Evolutionary conservation across 2,113 vertebrate species (phyloP), one percentile per base, ranked within the genome.

Genomic region (Cranoglanis bouderius): DNA sequence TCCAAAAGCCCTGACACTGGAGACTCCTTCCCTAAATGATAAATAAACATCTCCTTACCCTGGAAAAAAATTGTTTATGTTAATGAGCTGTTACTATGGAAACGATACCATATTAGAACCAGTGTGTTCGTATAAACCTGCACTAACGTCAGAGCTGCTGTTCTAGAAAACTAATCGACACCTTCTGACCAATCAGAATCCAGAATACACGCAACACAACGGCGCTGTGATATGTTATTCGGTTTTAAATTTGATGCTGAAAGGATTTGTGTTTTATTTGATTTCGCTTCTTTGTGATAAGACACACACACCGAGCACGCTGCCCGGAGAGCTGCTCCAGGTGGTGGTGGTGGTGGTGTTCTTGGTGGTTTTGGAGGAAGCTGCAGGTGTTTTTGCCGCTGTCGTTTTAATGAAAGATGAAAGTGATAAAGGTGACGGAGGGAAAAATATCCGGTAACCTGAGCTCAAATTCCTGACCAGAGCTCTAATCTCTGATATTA

Each of bases 321-420:
- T 43, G 72, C 38, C 38, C 9, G 7, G 35, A 74, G 18, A 40
- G 9, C 26, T 77, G 74, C 21, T 10, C 43, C 2, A 6, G 43
- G 16, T 38, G 53, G 14, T 18, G 55, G 14, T 21, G 61, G 6
- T 9, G 61, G 7, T 63, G 61, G 7, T 63, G 61, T 14, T 75
- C 8, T 0, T 78, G 16, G 3, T n/a, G n/a, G 10, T 10, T 40
- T 74, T 40, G 35, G 8, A 57, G 18, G 35, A 61, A 59, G 53
- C 81, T 57, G 53, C 81, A 82, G 81, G 40, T 78, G 24, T n/a
- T 49, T 77, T 78, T 49, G 43, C 26, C 2, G 2, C 4, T 4
- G 4, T 6, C 7, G 3, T 40, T 82, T 57, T 89, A 88, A 90
- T 90, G 70, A 90, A 90, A 86, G 87, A 90, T 90, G 46, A 63